Evolutionary conservation across 2,113 vertebrate species (phyloP), one percentile per base, ranked within the genome.

Genomic region (Sterrhoptilus dennistouni): DNA sequence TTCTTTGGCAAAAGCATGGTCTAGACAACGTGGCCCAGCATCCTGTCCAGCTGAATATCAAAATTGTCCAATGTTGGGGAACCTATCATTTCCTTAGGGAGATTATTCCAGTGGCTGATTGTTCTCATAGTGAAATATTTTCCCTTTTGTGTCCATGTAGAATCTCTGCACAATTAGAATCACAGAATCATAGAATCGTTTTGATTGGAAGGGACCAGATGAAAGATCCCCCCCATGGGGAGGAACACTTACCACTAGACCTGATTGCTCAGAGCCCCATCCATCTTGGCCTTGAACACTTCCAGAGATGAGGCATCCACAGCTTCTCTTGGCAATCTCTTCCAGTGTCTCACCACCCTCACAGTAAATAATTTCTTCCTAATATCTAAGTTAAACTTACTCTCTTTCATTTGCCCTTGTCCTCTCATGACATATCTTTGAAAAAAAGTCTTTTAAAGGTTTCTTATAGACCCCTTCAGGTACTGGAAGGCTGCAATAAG

Each of bases 161-260:
- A 61, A 54, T 35, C 17, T 49, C 29, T 61, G 9, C 25, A 47
- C 13, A 14, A 42, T 33, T 40, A 40, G n/a, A 61, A 54, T 49
- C 29, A 54, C 29, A 61, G 61, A 68, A 12, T 38, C 27, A 52
- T 9, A 29, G 60, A 89, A 45, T n/a, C 7, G 9, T 75, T 57
- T 60, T 28, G 22, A 19, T 44, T 52, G 42, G 33, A 45, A 53
- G 7, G 23, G 28, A 52, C 13, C 12, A 49, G 47, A 24, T 82
- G 16, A 45, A 52, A 42, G 25, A 42, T 28, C 9, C 1, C 10
- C 11, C 22, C 0, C 27, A 24, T 11, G 12, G 33, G 7, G 33
- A 81, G 15, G 29, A 33, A 29, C 52, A n/a, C 20, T 40, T 75
- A 12, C 7, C 16, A 21, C 4, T 2, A 53, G 21, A 31, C 17